Evolutionary conservation across 2,888 invertebrate species (phyloP), one percentile per base, ranked within the genome.

Genomic region (Clistopyga incitator): DNA sequence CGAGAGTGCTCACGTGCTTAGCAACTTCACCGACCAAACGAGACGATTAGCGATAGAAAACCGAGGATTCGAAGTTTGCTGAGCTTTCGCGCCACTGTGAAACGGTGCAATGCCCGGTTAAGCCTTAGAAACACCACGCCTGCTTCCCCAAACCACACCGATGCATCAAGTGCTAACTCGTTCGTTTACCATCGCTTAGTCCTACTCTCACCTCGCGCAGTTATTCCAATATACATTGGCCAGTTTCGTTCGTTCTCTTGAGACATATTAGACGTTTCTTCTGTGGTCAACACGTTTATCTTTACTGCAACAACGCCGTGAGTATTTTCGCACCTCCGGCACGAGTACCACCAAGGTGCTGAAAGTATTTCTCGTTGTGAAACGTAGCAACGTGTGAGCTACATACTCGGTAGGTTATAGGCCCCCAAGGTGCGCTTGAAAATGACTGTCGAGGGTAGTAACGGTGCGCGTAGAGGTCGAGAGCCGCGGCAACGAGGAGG

Each of bases 31-130:
- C 74, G 75, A 45, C 84, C 68, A 81, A 78, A 81, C 81, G 81
- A 81, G 78, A 84, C 84, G 81, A 81, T 84, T 84, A 84, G 75
- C 65, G 81, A 68, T 65, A 47, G 81, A 78, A 84, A 84, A 84
- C 70, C 78, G 56, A 70, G 78, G 78, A 56, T 74, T 71, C 81
- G 64, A 84, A 84, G 84, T 84, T 84, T 75, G 65, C 78, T 38
- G 8, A 50, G 84, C n/a, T 81, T 78, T 70, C 47, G 75, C 81
- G 38, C 70, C 81, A 56, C 70, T 15, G 70, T 38, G 34, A 75
- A 45, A 70, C 54, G 56, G 45, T 78, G 70, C 78, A 78, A 84
- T 71, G 72, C 78, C 50, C 56, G 78, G 74, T 42, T 70, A 84
- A 81, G 74, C 74, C 78, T 78, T 61, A 25, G 56, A 64, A 70